Evolutionary conservation across 92 coral and sea anemone genomes (phyloP).

Genomic region (Epizoanthus illoricatus): DNA sequence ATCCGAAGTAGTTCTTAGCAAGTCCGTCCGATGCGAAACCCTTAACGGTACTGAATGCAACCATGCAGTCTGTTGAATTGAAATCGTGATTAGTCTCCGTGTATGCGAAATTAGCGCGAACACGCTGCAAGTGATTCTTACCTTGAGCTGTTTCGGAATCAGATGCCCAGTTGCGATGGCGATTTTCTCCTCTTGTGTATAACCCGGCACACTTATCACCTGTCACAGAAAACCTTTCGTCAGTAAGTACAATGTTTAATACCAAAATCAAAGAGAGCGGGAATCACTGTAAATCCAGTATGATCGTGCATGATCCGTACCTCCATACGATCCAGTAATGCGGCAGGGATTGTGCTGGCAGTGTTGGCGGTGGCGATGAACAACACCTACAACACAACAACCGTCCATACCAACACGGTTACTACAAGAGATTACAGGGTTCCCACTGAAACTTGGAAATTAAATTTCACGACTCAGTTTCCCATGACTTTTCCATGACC

Average conservation of each 20-base stretch:
- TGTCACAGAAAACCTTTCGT: slow-evolving; percentile 6
- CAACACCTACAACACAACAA: slow-evolving; percentile 61
- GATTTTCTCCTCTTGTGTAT: slow-evolving; percentile 83
- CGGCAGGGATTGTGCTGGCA: slow-evolving; percentile 77
- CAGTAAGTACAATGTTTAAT: too few relatives aligned
- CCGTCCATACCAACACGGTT: background rate
- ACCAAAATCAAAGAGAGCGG: background rate
- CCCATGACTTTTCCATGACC: too few relatives aligned
- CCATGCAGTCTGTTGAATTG: background rate
- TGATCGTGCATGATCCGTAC: slow-evolving; percentile 40
- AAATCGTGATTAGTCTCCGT: background rate
- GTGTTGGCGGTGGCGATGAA: slow-evolving; percentile 87
- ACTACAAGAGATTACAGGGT: background rate
- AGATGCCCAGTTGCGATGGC: slow-evolving; percentile 81
- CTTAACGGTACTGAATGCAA: too few relatives aligned
- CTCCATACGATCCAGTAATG: slow-evolving; percentile 90
- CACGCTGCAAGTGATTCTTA: slow-evolving; percentile 3
- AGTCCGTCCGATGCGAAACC: too few relatives aligned
- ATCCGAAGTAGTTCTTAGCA: too few relatives aligned
- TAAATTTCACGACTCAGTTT: too few relatives aligned
- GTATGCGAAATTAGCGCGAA: too few relatives aligned
- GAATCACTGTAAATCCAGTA: background rate
- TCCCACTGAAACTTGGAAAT: too few relatives aligned
- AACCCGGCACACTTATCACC: slow-evolving; percentile 86
- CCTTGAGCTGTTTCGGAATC: slow-evolving; percentile 86